Base-by-base conservation (phyloP, 92 coral and sea anemone genomes). In the Heteractis magnifica region DNA sequence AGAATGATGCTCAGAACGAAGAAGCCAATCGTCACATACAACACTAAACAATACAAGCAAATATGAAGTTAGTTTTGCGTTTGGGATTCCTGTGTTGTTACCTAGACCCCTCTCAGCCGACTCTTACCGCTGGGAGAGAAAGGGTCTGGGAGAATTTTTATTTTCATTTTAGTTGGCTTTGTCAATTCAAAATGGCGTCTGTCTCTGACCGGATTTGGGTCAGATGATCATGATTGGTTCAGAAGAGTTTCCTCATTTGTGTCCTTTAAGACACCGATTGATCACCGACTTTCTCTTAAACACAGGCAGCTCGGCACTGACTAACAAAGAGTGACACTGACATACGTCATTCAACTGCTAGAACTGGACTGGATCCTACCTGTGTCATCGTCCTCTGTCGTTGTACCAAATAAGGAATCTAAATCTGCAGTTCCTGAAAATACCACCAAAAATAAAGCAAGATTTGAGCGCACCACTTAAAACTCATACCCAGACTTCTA, bases 21-120 rank as follows among this genome's bases (percentile, higher is more conserved):
- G 58, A 81, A 68, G 12, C 59, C 84, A 65, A 81, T 81, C 6
- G 84, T 14, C 44, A 23, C 51, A 52, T 81, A 81, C 16, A 81
- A 52, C 10, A 81, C 84, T 14, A 49, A 81, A 9, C 1, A 26
- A 68, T n/a, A 58, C 16, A 20, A 68, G 4, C 44, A 68, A 68
- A 4, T n/a, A 26, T 10, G 14, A 20, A 68, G 7, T 62, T 2
- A 23, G 5, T 62, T 68, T 2, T 8, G 15, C 10, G 10, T 5
- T 68, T 26, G 49, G 6, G 6, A 12, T 13, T 3, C 70, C 20
- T 53, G 58, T 34, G 44, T 34, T 0, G 44, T 2, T 34, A 34
- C 44, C 44, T 34, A 34, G 3, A 0, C 59, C 59, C 59, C 14
- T 55, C 59, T 55, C 59, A 4, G 10, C 59, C 5, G 59, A 55